Conservation (phyloP, 2,113 vertebrate genomes). For the Accipiter cooperii region DNA sequence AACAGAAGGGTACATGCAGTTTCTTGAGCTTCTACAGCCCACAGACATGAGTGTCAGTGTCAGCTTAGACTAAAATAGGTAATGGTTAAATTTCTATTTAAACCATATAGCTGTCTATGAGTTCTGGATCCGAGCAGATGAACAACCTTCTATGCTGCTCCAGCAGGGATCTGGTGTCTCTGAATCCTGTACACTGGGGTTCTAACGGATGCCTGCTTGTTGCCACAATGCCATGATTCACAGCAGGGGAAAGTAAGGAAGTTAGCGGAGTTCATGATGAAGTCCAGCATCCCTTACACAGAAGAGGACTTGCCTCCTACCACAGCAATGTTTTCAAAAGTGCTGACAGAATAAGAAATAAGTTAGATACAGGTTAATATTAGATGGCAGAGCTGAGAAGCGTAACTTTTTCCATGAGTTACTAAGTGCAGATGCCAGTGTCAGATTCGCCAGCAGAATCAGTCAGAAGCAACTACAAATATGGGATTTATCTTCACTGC, state of each 20-base stretch:
- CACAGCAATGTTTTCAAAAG: not conserved
- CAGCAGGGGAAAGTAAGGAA: not conserved
- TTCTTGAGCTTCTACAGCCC: not conserved
- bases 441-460: not conserved
- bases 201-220: not conserved
- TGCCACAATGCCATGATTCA: not conserved
- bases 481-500: not conserved
- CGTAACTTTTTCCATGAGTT: not conserved
- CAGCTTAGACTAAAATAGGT: not conserved
- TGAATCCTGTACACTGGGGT: not conserved
- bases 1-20: not conserved
- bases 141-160: not conserved
- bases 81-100: not conserved
- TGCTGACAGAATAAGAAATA: not conserved
- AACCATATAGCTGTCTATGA: not conserved
- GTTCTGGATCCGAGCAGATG: not conserved
- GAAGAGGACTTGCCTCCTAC: not conserved
- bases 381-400: not conserved
- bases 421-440: not conserved
- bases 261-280: not conserved
- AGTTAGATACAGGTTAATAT: not conserved
- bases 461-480: conserved; percentile 18
- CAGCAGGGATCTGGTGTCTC: not conserved
- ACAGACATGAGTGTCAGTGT: not conserved
- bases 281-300: not conserved